A percentile compares a stretch with the other conserved stretches of the same genome.
These are phyloP conservation scores for Alligator mississippiensis DNA, from an alignment of 2,113 vertebrate species.

Conservation along the genomic window DNA sequence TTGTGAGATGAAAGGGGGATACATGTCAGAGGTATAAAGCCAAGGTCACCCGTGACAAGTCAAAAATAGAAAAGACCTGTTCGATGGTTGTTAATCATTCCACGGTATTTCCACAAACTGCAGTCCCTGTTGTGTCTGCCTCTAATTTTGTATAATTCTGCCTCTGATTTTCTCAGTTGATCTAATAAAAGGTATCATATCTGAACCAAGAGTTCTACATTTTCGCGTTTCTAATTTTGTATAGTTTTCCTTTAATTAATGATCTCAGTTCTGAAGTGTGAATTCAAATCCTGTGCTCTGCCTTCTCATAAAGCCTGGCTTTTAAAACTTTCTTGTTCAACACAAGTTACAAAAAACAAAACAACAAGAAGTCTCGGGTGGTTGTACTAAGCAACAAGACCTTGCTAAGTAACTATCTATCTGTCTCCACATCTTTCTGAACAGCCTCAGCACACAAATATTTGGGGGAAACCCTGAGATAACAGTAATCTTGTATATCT, in stretches of 20 bases:
- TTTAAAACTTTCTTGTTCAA: neutral
- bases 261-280: neutral
- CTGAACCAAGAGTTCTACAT: too few relatives aligned
- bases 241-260: too few relatives aligned
- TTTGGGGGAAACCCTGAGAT: too few relatives aligned
- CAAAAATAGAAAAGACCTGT: rapidly evolving
- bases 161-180: too few relatives aligned
- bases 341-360: neutral
- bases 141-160: neutral
- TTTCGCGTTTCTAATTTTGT: too few relatives aligned
- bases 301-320: neutral
- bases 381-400: neutral
- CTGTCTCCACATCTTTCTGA: neutral
- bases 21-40: neutral
- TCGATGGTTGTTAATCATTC: neutral
- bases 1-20: neutral
- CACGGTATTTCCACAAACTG: neutral
- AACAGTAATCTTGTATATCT: too few relatives aligned
- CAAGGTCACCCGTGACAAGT: rapidly evolving
- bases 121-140: rapidly evolving
- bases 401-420: neutral
- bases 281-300: neutral
- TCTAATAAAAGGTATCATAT: too few relatives aligned
- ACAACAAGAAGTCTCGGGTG: neutral
- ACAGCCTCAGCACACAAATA: neutral